Conservation (phyloP, 2,888 invertebrate species). For the Ophion ellenae region DNA sequence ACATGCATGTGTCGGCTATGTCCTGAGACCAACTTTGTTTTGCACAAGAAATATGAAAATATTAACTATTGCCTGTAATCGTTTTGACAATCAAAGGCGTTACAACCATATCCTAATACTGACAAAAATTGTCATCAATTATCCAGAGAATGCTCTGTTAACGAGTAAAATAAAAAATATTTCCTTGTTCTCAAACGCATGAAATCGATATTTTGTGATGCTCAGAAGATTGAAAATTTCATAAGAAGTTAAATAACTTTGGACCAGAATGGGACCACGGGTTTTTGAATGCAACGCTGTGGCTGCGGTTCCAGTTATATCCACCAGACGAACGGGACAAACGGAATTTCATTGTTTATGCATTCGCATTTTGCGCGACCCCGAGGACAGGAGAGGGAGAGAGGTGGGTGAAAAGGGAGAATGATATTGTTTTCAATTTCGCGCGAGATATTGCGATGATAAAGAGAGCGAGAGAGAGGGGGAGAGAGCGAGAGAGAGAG, state of each 20-base stretch:
- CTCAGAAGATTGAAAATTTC: neutral
- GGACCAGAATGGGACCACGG: neutral
- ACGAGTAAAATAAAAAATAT: no score
- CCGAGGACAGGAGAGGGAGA: constrained; percentile 31
- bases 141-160: no score
- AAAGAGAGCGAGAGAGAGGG: constrained; percentile 54
- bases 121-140: no score
- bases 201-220: neutral
- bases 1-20: no score
- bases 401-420: constrained; percentile 48
- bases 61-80: no score
- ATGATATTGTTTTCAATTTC: constrained; percentile 75
- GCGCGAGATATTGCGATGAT: constrained; percentile 74
- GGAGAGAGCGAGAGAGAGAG: constrained; percentile 49
- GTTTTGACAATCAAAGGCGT: no score
- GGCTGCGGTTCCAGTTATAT: constrained; percentile 1
- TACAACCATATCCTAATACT: no score
- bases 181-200: neutral
- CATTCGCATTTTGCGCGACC: constrained; percentile 54
- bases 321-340: neutral
- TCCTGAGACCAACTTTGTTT: no score
- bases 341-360: constrained; percentile 57
- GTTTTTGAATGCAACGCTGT: constrained; percentile 16
- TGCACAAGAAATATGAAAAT: no score
- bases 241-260: neutral